Evolutionary conservation across 2,113 vertebrate species (phyloP), one percentile per base, ranked within the genome.

Genomic region (Illadopsis cleaveri): DNA sequence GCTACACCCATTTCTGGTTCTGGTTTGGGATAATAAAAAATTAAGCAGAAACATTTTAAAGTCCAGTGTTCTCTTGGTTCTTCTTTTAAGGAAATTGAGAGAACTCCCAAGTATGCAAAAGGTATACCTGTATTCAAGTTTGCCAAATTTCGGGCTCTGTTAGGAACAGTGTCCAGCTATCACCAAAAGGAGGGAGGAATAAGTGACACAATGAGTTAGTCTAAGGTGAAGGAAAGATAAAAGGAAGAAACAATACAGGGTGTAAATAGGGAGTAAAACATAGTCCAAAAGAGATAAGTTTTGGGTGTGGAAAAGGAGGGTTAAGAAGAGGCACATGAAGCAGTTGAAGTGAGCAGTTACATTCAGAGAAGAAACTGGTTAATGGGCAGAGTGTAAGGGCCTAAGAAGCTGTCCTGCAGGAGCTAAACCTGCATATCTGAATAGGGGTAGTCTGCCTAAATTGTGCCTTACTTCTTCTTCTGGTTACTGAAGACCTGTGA

Each of bases 1-100:
- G 57, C 90, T 77, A 73, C 3, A 0, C 78, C 75, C 66, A 85
- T 54, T 93, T 96, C 71, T 93, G 71, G 66, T 80, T 96, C 69
- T 87, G 81, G 40, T 85, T 95, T 94, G 71, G 78, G 65, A 90
- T 96, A 90, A 85, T 93, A 96, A 97, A 91, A 82, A 95, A 88
- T 88, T 80, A 73, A 90, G 66, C 1, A 3, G 82, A 95, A 94
- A 80, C 71, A 73, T 95, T 80, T 73, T 73, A 88, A 97, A 94
- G 82, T 92, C 70, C 22, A 82, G 9, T 51, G 82, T 81, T 92
- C 70, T 45, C 78, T 91, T 90, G 80, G 82, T 86, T 90, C 57
- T 71, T 93, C 65, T 91, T 79, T 72, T 90, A 83, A 85, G 84
- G 93, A 90, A 94, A 50, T 42, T 38, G 42, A 82, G 50, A 93